Base-by-base conservation (phyloP, 2,888 invertebrate species). In the Horisme vitalbata region DNA sequence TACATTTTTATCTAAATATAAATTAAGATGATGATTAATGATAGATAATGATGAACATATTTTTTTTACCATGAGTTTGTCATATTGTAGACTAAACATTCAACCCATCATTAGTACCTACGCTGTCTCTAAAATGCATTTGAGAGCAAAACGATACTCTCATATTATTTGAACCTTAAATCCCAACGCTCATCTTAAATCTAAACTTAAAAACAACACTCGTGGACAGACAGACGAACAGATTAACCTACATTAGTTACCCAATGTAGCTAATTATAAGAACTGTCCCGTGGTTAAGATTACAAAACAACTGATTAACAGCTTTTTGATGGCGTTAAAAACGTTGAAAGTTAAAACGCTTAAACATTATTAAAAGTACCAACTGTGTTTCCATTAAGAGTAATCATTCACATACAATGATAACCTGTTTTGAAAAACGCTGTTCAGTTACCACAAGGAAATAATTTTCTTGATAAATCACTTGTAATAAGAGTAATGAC, bases 241-340 rank as follows among this genome's bases (percentile, higher is more conserved):
- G 58, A 73, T 73, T 73, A 71, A 73, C 73, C 73, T 69, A 72
- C 52, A 61, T 69, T 52, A 51, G 52, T 61, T 57, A 56, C 48
- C 55, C 37, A 48, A 52, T 37, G 36, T 21, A 21, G 48, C 60
- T 60, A 66, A 60, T 63, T 63, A 57, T 66, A 66, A 38, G 26
- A 43, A 18, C 10, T 15, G 26, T 8, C 32, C n/a, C 21, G 18
- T 12, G 10, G 18, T 35, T 35, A 9, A 18, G 11, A 44, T 23
- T 7, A 12, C 13, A n/a, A 4, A 12, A 13, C 4, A 10, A 10
- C n/a, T 1, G 21, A 35, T 33, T 30, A 27, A 28, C 41, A 10
- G 18, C 27, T 11, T 32, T 20, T 12, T 4, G 13, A 13, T 30
- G 15, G 14, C 4, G 13, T 24, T 28, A 27, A 10, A 20, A 41